Base-by-base conservation (phyloP, 2,888 invertebrate species). In the Parnassius glacialis region DNA sequence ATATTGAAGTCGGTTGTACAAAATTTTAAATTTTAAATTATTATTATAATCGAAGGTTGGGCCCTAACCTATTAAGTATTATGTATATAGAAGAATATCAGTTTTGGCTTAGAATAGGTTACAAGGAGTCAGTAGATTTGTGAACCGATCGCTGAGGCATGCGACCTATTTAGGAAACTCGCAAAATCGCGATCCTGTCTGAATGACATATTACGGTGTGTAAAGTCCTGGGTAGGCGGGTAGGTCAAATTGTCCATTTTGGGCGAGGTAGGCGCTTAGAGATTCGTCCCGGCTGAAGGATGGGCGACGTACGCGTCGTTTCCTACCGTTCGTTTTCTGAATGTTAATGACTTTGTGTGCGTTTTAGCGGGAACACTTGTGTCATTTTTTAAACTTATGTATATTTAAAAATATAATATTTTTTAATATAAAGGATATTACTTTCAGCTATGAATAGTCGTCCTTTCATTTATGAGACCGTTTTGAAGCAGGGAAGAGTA, bases 261-360 rank as follows among this genome's bases (percentile, higher is more conserved):
- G 59, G 65, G 62, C 62, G 65, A 57, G 64, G 58, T 58, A 65
- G 56, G 62, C 64, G 68, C 60, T 59, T 61, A 59, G 61, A 59
- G 64, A 72, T 75, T 70, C 74, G 70, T 70, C 74, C 69, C 71
- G 62, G 70, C 70, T 80, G 79, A 82, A 78, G 79, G 80, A 81
- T 80, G 77, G 74, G 69, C 72, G 73, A 64, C 68, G 75, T 73
- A 78, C 83, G 80, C 78, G 79, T 71, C 75, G 72, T 73, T 72
- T 67, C 64, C 52, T 67, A 68, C 44, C 56, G 64, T 53, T 67
- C 74, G 67, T 67, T 61, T 47, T 10, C 62, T 68, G 81, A 76
- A 80, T 81, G 64, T 52, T 42, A 79, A 81, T 77, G 69, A 66
- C 53, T n/a, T 53, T 50, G 67, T 68, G 71, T 68, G 57, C 66